Evolutionary conservation across 2,113 vertebrate genomes (phyloP), one percentile per base, ranked within the genome.

Genomic region (Muntiacus reevesi): DNA sequence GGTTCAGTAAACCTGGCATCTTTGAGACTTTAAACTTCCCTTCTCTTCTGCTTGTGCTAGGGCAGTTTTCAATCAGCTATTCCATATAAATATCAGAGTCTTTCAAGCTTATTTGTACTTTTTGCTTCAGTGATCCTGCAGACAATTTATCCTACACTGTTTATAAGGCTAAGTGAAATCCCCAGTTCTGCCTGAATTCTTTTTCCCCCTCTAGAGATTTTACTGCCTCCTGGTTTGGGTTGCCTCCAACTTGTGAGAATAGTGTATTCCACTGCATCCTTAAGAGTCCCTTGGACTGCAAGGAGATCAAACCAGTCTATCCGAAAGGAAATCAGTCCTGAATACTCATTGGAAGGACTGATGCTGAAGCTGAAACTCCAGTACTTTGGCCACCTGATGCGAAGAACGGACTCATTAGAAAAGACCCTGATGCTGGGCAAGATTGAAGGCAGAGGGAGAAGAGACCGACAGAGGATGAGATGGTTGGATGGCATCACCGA

Each of bases 21-120:
- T 98, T 83, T 81, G 43, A 97, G 23, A 59, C 87, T 89, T 96
- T 87, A 94, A 96, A 83, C 3, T 79, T 86, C 25, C 27, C 64
- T 21, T 78, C 47, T 50, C 47, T 67, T 90, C 23, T 97, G 30
- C 59, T 85, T 82, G 36, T 60, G n/a, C 25, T 76, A 6, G 4
- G 95, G 62, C 45, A 89, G 52, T 74, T 87, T 76, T 13, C 85
- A 47, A 43, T 40, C 92, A 67, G 33, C 47, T 6, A 1, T 47
- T 92, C 74, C 79, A 0, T 76, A 59, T 87, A 43, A 93, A 59
- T 55, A 92, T 79, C 59, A 12, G 78, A 45, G 21, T 74, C 50
- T 74, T 84, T 57, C 82, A 52, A 90, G 52, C 62, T 88, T 89
- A 71, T 92, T 87, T 88, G 67, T 76, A 40, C 79, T 89, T 40